Conservation (phyloP, 2,888 invertebrate species). For the Protonemura montana region DNA sequence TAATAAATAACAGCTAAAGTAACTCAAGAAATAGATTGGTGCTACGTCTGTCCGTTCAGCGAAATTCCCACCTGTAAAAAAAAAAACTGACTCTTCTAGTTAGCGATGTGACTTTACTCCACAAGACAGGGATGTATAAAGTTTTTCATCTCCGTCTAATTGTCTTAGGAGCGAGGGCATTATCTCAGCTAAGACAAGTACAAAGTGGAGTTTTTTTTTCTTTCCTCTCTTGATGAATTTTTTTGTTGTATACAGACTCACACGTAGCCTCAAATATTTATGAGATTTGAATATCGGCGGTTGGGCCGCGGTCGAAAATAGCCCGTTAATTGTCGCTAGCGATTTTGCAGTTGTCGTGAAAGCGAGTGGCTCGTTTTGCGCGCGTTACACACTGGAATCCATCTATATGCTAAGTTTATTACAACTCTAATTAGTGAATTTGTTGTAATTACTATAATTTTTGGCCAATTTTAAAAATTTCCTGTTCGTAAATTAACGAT, state of each 20-base stretch:
- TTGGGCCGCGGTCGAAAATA: background rate
- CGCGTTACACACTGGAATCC: background rate
- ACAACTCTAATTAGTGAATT: background rate
- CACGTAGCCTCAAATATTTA: no score
- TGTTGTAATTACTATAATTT: conserved; percentile 15
- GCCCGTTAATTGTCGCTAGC: background rate
- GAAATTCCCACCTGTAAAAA: conserved; percentile 36
- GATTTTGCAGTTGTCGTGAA: background rate
- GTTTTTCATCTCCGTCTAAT: background rate
- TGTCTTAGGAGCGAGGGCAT: background rate
- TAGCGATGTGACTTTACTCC: conserved; percentile 47
- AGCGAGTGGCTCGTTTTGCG: background rate
- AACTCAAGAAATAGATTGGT: conserved; percentile 37
- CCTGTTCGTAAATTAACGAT: conserved; percentile 12
- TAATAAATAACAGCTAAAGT: conserved; percentile 38
- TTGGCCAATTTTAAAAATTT: background rate
- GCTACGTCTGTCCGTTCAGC: conserved; percentile 7
- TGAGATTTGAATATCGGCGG: background rate
- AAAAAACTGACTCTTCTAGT: conserved; percentile 38
- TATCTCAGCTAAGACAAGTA: conserved; percentile 8
- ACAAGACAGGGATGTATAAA: conserved; percentile 19
- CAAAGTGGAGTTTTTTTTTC: background rate
- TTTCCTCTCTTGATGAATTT: background rate
- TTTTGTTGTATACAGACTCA: no score
- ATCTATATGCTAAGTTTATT: conserved; percentile 17